Conservation (phyloP, 2,888 invertebrate genomes). For the Rotaria magnacalcarata region DNA sequence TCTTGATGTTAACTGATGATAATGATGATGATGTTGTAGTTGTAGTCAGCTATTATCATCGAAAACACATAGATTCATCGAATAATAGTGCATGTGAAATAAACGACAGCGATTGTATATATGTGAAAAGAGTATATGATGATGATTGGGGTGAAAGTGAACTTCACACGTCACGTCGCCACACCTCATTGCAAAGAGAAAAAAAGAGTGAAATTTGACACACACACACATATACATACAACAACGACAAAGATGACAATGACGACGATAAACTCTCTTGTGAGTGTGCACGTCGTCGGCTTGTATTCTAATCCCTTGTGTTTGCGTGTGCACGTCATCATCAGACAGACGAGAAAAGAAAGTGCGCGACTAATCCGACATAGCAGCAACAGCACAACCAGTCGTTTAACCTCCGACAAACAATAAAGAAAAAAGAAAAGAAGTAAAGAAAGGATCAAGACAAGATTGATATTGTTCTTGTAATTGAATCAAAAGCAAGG, state of each 20-base stretch:
- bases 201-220: constrained; percentile 11
- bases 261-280: constrained; percentile 19
- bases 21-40: not conserved
- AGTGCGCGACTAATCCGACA: constrained; percentile 25
- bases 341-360: constrained; percentile 29
- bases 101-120: constrained; percentile 13
- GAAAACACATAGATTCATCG: constrained; percentile 1
- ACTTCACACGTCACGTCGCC: constrained; percentile 22
- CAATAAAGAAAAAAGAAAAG: not conserved
- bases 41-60: constrained; percentile 26
- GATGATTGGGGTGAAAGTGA: constrained; percentile 26
- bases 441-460: constrained; percentile 26
- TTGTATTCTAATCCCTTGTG: constrained; percentile 22
- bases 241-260: constrained; percentile 28
- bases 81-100: not conserved
- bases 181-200: constrained; percentile 22
- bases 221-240: not conserved
- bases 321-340: constrained; percentile 22
- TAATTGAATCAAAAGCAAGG: constrained; percentile 24
- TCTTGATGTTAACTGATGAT: constrained; percentile 18
- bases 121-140: constrained; percentile 21
- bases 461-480: constrained; percentile 7
- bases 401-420: constrained; percentile 26
- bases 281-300: constrained; percentile 2
- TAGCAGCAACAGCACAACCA: constrained; percentile 10